Base-by-base conservation (phyloP, 1,140 invertebrate species). In the Lerema accius region DNA sequence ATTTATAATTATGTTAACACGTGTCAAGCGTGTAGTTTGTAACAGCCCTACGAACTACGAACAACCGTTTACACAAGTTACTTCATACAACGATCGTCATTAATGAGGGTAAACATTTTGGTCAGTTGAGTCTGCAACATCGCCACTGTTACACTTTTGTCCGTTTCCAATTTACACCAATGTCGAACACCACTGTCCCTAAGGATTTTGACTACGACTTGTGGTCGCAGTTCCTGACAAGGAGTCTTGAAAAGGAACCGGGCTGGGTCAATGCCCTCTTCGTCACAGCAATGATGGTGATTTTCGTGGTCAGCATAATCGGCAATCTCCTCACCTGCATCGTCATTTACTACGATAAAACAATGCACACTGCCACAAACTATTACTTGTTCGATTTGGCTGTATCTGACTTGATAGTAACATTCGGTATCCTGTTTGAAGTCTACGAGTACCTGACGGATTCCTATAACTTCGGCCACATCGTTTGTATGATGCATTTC, bases 361-460 rank as follows among this genome's bases (percentile, higher is more conserved):
- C 92, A n/a, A 95, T 97, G 94, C 95, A 95, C 75, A 96, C 95
- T 0, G 94, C 95, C 1, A 96, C 95, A 3, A 97, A 97, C 84
- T 97, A 94, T 74, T 97, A 97, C 76, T 86, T 97, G 0, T 97
- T 98, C 82, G 96, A 95, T 82, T 91, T 98, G 76, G 96, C 97
- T 6, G 92, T 98, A 4, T 96, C 96, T 0, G 97, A 98, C 87
- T 88, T 98, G 51, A 60, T 86, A 0, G 74, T 83, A 0, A 76
- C 80, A 0, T 77, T 83, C 19, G 69, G 65, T 0, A 80, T 85
- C 13, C 51, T 79, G 5, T 16, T 82, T 0, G 80, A 80, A 65
- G 28, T 83, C 0, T 61, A 78, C 15, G 63, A 78, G 9, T 65
- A 70, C 48, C 37, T 65, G 16, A 69, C 45, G 10, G 72, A 67